Percentiles rank a stretch among this genome's conserved stretches.
Evolutionary conservation across 1,140 invertebrate species (phyloP).

Genomic region (Helicoverpa armigera): DNA sequence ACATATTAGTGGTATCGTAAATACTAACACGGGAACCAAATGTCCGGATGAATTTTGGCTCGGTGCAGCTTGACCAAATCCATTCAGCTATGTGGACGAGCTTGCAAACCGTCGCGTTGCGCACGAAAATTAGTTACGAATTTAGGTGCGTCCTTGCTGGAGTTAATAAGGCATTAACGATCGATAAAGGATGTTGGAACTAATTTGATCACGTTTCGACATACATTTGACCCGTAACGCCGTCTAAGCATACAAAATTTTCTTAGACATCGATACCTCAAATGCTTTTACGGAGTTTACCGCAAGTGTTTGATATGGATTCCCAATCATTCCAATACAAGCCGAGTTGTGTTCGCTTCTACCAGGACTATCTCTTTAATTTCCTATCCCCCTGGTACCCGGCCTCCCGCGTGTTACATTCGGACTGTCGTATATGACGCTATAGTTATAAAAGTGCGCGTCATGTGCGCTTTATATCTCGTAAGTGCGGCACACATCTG

Average conservation of each 20-base stretch:
- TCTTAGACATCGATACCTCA: too few relatives aligned
- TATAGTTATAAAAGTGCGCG: constrained; percentile 45
- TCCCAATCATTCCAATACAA: not conserved
- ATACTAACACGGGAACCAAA: constrained; percentile 36
- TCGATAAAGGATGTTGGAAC: not conserved
- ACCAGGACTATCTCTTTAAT: not conserved
- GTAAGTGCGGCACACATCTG: constrained; percentile 45
- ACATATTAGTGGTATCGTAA: constrained; percentile 51
- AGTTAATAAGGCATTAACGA: too few relatives aligned
- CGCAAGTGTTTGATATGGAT: not conserved
- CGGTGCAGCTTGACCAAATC: constrained; percentile 17
- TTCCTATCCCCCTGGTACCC: not conserved
- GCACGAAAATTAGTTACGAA: not conserved
- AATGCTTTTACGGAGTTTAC: not conserved
- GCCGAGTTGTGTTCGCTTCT: not conserved
- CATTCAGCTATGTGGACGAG: not conserved
- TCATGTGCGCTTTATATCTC: constrained; percentile 45
- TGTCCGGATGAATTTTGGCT: constrained; percentile 27
- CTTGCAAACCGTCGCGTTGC: not conserved
- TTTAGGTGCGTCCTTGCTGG: not conserved
- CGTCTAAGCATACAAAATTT: too few relatives aligned
- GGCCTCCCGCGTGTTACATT: constrained; percentile 1
- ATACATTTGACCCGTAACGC: too few relatives aligned
- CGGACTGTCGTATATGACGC: constrained; percentile 26
- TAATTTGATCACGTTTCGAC: not conserved